phyloP scores from a whole-genome alignment of 37 sponge, comb jelly and placozoan species.

The Crambe crambe region DNA sequence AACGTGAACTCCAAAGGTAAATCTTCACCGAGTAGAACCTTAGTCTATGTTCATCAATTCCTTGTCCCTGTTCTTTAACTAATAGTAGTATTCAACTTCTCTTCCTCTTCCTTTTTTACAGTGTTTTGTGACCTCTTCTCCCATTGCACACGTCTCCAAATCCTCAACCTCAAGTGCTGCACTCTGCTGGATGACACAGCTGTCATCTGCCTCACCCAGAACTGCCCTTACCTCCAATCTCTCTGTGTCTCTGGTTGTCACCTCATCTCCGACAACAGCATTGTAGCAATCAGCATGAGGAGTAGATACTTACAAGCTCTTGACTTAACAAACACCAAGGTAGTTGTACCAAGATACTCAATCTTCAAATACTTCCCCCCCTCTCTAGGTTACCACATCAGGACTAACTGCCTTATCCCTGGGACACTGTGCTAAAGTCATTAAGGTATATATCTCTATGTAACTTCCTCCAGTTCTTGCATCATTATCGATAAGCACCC shows the following conservation, averaged over 20 bases:
- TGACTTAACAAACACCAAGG: constrained; percentile 52
- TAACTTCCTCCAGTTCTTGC: not conserved
- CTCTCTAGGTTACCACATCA: constrained; percentile 31
- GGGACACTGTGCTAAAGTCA: constrained; percentile 31
- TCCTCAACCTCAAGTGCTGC: constrained; percentile 38
- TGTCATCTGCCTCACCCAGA: constrained; percentile 13
- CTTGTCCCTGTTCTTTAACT: not conserved
- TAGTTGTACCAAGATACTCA: not conserved
- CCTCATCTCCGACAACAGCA: constrained; percentile 32
- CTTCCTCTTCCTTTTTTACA: constrained; percentile 5
- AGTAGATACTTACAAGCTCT: constrained; percentile 31
- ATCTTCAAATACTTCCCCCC: too few relatives aligned
- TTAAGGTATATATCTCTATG: constrained; percentile 31
- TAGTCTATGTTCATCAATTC: not conserved
- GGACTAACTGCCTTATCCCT: constrained; percentile 25
- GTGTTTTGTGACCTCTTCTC: constrained; percentile 32
- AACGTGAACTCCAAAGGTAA: constrained; percentile 25
- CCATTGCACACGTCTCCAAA: constrained; percentile 33
- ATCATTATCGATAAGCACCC: not conserved
- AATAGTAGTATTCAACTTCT: not conserved
- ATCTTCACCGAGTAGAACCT: not conserved
- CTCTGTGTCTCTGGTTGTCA: constrained; percentile 53
- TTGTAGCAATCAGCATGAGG: constrained; percentile 22
- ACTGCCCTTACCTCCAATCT: constrained; percentile 29
- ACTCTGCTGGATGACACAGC: constrained; percentile 46